Evolutionary conservation across 2,113 vertebrate species (phyloP).

Genomic region (Dasypus novemcinctus): DNA sequence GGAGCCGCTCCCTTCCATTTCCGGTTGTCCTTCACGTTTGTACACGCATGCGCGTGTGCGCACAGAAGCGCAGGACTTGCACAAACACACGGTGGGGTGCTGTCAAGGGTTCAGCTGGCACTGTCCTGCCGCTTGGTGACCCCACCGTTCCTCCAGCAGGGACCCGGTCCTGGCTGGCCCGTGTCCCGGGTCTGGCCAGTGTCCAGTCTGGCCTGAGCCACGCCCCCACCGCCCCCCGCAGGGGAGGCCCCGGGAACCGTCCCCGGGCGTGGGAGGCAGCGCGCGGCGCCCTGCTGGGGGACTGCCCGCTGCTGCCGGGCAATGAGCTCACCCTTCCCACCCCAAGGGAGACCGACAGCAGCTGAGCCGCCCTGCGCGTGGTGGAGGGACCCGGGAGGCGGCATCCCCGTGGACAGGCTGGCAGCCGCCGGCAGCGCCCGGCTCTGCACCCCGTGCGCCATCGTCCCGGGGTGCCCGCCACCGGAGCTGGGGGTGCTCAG

Average conservation of each 20-base stretch:
- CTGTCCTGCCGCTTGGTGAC: background rate
- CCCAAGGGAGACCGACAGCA: background rate
- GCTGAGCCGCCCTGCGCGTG: background rate
- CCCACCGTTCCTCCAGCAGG: background rate
- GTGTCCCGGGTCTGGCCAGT: background rate
- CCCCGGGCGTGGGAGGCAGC: background rate
- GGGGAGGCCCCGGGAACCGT: background rate
- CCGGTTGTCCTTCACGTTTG: too few relatives aligned
- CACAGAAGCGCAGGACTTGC: too few relatives aligned
- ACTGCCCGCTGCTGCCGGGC: background rate
- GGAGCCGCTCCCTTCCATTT: background rate
- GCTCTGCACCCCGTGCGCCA: background rate
- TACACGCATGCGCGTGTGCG: background rate
- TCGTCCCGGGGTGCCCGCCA: background rate
- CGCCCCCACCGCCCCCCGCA: too few relatives aligned
- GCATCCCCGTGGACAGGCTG: background rate
- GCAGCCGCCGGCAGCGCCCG: background rate
- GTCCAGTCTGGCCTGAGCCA: background rate
- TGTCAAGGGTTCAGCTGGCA: background rate
- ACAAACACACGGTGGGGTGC: too few relatives aligned
- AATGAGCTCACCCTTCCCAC: background rate
- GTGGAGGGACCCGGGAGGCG: background rate
- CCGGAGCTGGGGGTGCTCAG: too few relatives aligned
- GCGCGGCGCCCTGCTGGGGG: accelerated
- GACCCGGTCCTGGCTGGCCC: background rate